Percentiles rank a stretch among this genome's conserved stretches.
Conservation (phyloP, 2,888 invertebrate species). For the Corbicula japonica region DNA sequence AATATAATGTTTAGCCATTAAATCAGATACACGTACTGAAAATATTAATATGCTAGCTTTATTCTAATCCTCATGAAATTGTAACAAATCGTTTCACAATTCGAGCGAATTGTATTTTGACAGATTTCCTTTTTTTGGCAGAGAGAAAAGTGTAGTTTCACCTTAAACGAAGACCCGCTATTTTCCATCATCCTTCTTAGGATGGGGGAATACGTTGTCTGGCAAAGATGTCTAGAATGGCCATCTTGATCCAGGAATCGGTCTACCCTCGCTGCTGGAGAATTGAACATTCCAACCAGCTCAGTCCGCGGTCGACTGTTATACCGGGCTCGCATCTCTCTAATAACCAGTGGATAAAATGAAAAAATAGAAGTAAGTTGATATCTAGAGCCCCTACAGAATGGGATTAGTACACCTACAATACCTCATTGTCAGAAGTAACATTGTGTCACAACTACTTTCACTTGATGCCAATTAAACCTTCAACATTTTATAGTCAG, state of each 20-base stretch:
- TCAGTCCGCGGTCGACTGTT: conserved; percentile 19
- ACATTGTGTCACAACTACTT: background rate
- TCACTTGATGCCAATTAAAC: background rate
- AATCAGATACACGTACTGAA: background rate
- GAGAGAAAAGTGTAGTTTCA: background rate
- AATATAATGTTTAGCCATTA: background rate
- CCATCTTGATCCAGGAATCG: background rate
- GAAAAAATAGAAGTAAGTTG: background rate
- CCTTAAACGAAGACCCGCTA: conserved; percentile 25
- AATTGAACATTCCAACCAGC: conserved; percentile 4
- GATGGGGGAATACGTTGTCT: conserved; percentile 23
- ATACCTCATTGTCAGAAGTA: background rate
- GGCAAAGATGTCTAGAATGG: background rate
- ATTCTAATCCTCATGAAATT: background rate
- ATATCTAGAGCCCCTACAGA: background rate
- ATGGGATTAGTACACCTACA: background rate
- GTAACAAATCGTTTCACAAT: background rate
- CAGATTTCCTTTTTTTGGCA: background rate
- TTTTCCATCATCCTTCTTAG: conserved; percentile 32
- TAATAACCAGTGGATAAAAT: background rate
- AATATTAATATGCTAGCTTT: background rate
- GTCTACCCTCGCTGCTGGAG: background rate
- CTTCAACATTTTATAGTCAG: background rate
- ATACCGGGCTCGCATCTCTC: conserved; percentile 24
- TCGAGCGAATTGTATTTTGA: background rate